Evolutionary conservation across 2,113 vertebrate genomes (phyloP).

Genomic region (Hippopotamus amphibius): DNA sequence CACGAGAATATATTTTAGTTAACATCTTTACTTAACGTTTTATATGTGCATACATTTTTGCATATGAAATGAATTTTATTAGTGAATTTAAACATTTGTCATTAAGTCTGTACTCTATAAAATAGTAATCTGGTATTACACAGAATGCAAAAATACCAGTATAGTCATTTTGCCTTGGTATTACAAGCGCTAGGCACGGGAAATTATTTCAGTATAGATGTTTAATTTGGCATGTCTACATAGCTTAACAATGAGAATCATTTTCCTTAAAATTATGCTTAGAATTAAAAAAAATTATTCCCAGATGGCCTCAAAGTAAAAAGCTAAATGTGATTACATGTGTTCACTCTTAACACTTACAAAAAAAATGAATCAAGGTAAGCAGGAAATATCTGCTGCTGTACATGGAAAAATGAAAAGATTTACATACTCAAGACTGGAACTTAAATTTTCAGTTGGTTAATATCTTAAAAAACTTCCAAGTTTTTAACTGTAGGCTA

Average conservation of each 20-base stretch:
- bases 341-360: background rate
- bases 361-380: constrained; percentile 11
- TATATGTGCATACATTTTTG: constrained; percentile 11
- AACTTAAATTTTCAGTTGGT: constrained; percentile 19
- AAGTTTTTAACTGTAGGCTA: background rate
- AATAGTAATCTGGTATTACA: background rate
- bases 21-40: constrained; percentile 1
- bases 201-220: constrained; percentile 47
- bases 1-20: constrained; percentile 16
- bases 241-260: constrained; percentile 8
- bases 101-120: background rate
- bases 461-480: constrained; percentile 37
- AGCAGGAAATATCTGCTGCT: background rate
- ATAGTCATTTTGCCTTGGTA: constrained; percentile 12
- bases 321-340: constrained; percentile 4
- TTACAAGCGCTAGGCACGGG: background rate
- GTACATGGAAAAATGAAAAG: background rate
- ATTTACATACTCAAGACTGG: constrained; percentile 10
- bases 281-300: constrained; percentile 12
- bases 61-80: constrained; percentile 45
- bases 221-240: constrained; percentile 9
- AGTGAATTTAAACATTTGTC: constrained; percentile 43
- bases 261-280: constrained; percentile 50
- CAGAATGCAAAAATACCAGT: constrained; percentile 43
- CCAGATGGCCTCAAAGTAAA: constrained; percentile 36